These are phyloP conservation scores for Tetramorium simillimum DNA, from an alignment of 1,140 invertebrate species.

Conservation along the genomic window DNA sequence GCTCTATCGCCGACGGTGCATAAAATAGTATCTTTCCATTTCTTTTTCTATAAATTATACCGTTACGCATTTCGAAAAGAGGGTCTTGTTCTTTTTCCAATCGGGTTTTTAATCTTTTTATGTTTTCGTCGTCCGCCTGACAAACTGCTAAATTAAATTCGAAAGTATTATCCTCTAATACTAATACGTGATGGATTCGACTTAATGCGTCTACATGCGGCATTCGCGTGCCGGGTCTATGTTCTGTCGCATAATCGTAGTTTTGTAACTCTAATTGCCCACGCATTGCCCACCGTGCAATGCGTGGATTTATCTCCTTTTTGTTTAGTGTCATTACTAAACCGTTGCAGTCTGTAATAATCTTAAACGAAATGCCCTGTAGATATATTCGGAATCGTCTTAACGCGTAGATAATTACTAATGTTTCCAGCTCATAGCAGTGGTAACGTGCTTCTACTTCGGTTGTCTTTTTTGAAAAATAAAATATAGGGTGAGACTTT, in stretches of 20 bases:
- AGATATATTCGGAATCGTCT: not conserved
- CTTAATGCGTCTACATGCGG: not conserved
- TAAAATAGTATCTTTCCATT: not conserved
- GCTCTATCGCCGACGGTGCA: not conserved
- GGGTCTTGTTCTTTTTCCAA: not conserved
- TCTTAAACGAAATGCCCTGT: not conserved
- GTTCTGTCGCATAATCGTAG: not conserved
- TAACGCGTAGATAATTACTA: not conserved
- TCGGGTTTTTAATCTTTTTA: not conserved
- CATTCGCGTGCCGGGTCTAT: not conserved
- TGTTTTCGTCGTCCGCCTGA: not conserved
- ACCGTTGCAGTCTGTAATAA: not conserved
- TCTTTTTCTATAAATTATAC: not conserved
- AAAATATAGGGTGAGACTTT: not conserved
- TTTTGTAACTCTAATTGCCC: not conserved
- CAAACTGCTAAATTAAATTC: not conserved
- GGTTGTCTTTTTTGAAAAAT: not conserved
- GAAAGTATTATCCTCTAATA: not conserved
- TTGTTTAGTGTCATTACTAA: not conserved
- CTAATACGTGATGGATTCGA: too few species aligned
- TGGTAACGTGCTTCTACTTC: not conserved
- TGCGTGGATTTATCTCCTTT: not conserved
- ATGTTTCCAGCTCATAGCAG: not conserved
- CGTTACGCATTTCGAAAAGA: not conserved
- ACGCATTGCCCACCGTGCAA: not conserved